Conservation (phyloP, 1,140 invertebrate genomes). For the Coptotermes formosanus region DNA sequence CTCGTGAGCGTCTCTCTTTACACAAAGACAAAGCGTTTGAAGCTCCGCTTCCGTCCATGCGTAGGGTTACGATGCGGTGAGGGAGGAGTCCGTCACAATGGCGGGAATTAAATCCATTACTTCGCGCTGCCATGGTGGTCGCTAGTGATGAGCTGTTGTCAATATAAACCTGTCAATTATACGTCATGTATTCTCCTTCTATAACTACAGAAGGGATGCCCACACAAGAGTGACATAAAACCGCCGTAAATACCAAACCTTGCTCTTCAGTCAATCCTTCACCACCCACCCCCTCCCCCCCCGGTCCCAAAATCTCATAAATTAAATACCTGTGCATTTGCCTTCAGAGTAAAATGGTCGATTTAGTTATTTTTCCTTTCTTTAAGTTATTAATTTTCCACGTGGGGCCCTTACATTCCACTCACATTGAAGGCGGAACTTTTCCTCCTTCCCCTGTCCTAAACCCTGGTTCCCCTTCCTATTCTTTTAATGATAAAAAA, state of each 20-base stretch:
- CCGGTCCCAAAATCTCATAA: neutral
- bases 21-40: neutral
- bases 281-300: no score
- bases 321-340: neutral
- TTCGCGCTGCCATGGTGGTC: neutral
- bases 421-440: neutral
- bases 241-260: neutral
- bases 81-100: neutral
- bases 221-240: neutral
- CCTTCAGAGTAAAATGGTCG: neutral
- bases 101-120: neutral
- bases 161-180: constrained; percentile 1
- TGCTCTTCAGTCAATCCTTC: no score
- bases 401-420: constrained; percentile 12
- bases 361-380: neutral
- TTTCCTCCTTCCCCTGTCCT: neutral
- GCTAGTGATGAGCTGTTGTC: neutral
- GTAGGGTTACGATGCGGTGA: neutral
- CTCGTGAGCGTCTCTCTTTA: neutral
- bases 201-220: neutral
- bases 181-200: neutral
- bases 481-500: constrained; percentile 10
- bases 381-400: constrained; percentile 4
- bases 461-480: neutral
- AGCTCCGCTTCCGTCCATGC: neutral